Evolutionary conservation across 2,113 vertebrate species (phyloP).

Genomic region (Albula glossodonta): DNA sequence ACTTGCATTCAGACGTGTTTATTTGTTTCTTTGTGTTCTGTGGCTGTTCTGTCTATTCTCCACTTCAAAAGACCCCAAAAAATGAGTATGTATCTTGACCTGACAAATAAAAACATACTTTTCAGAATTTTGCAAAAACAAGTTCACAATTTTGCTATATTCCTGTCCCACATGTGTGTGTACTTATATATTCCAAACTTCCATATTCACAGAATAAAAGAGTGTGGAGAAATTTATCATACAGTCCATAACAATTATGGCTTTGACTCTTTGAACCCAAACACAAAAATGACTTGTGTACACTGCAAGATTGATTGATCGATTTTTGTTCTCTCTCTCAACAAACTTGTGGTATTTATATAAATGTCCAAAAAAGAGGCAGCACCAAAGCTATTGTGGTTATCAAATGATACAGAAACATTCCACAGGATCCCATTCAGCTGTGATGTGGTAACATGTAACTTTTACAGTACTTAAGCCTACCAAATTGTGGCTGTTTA

Average conservation of each 20-base stretch:
- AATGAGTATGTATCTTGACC: constrained; percentile 26
- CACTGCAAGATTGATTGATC: background rate
- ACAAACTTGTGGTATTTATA: constrained; percentile 24
- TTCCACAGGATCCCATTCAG: background rate
- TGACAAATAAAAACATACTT: constrained; percentile 2
- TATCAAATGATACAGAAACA: constrained; percentile 32
- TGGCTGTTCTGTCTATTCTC: constrained; percentile 33
- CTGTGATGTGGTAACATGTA: background rate
- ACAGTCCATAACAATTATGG: constrained; percentile 8
- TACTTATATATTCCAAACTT: constrained; percentile 2
- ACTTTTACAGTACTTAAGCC: background rate
- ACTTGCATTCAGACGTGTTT: constrained; percentile 42
- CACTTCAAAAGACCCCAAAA: constrained; percentile 35
- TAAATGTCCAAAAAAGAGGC: constrained; percentile 33
- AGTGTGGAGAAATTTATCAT: background rate
- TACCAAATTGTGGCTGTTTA: background rate
- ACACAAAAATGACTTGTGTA: constrained; percentile 13
- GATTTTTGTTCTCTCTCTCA: background rate
- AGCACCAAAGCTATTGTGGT: constrained; percentile 32
- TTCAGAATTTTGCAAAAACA: background rate
- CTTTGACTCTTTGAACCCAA: constrained; percentile 13
- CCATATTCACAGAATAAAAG: constrained; percentile 7
- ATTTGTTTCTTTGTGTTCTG: constrained; percentile 46
- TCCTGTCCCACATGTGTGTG: constrained; percentile 13
- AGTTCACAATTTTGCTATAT: constrained; percentile 2